Percentiles rank a stretch among this genome's conserved stretches.
These are phyloP conservation scores for Myotis yumanensis DNA, from an alignment of 2,113 vertebrate species.

Conservation along the genomic window DNA sequence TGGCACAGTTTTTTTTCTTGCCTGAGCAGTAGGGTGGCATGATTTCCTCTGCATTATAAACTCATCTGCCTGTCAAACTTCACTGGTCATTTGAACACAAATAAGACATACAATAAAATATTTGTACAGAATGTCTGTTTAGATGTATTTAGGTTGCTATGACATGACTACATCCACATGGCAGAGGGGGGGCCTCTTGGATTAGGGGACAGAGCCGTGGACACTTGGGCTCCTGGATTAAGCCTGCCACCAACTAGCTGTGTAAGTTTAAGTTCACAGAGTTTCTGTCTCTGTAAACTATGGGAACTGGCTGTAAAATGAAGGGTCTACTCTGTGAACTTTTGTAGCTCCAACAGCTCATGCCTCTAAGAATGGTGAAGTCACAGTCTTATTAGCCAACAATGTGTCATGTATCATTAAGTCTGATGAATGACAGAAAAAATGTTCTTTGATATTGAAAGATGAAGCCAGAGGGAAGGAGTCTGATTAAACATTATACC, in stretches of 20 bases:
- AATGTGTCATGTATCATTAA: constrained; percentile 39
- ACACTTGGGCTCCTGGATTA: not conserved
- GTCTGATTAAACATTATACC: no score
- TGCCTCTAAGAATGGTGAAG: not conserved
- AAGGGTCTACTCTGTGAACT: not conserved
- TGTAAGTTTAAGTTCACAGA: not conserved
- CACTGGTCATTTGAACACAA: not conserved
- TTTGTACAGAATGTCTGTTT: not conserved
- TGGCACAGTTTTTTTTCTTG: not conserved
- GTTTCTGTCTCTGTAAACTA: constrained; percentile 22
- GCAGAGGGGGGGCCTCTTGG: not conserved
- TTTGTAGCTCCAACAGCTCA: not conserved
- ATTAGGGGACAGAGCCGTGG: not conserved
- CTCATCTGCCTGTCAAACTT: not conserved
- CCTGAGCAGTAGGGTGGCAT: not conserved
- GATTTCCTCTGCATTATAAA: constrained; percentile 1
- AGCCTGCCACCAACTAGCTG: not conserved
- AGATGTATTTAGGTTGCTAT: not conserved
- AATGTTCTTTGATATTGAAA: constrained; percentile 26
- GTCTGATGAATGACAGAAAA: constrained; percentile 52
- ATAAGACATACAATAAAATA: not conserved
- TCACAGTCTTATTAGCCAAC: not conserved
- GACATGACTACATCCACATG: not conserved
- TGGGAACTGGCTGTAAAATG: not conserved
- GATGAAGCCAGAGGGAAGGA: constrained; percentile 15